Evolutionary conservation across 2,888 invertebrate genomes (phyloP), one percentile per base, ranked within the genome.

Genomic region (Mimumesa dahlbomi): DNA sequence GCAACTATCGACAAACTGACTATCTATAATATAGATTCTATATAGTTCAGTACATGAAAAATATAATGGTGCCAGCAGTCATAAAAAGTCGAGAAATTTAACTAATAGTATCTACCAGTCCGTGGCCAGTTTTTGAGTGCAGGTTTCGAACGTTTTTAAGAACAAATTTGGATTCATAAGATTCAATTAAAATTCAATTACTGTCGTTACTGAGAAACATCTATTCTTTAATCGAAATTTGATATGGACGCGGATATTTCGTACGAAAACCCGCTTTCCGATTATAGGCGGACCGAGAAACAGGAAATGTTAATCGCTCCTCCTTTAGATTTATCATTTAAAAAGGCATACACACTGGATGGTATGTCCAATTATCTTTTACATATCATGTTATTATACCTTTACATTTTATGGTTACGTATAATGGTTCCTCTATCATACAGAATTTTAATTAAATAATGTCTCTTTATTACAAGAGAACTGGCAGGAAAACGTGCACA

Each of bases 241-340:
- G 14, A 16, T 43, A 73, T 76, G 77, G 58, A 50, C 13, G 7
- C 6, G 6, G 21, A 31, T 2, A 3, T 31, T 34, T 9, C 49
- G 9, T 34, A 52, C 38, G 49, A 61, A 46, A 43, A 65, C 48
- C 2, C 14, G 5, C 13, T 34, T 22, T 79, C 81, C 11, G 73
- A 79, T 71, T 84, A 86, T 31, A 83, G 70, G 53, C 76, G 81
- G 52, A 76, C 58, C 16, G 84, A 84, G 54, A 71, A 49, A 2
- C 84, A 86, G 43, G 73, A 80, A 63, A 82, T 87, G 74, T 75
- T 85, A 19, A 76, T 84, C 19, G 89, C 87, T 43, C 87, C 87
- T 67, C 90, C 90, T 0, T 83, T 88, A 5, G 90, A 90, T 80
- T 88, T 90, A 53, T 90, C 90, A 3, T 90, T 89, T 63, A 88